Evolutionary conservation across 2,113 vertebrate species (phyloP).

Genomic region (Lamprologus ornatipinnis): DNA sequence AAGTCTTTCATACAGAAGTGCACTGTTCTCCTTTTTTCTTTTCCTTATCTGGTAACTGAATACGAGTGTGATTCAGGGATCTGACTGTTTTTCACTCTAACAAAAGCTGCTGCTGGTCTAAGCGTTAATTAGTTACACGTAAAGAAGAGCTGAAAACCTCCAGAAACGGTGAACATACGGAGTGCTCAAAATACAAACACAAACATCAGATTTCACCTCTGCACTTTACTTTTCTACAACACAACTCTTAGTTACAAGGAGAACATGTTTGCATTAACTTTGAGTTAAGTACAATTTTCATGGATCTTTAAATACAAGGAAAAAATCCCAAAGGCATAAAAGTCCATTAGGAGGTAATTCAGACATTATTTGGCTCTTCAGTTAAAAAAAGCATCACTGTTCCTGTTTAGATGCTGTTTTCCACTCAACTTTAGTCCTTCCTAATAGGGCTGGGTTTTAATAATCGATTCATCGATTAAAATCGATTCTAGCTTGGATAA

Average conservation of each 20-base stretch:
- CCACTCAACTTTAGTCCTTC: fast-evolving
- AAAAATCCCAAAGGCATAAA: background rate
- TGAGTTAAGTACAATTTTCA: background rate
- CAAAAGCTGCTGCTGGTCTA: background rate
- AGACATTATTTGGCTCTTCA: background rate
- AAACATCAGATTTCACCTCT: fast-evolving
- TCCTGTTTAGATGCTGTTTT: background rate
- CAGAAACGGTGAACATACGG: background rate
- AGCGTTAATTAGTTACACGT: fast-evolving
- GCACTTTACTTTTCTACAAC: background rate
- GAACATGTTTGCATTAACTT: background rate
- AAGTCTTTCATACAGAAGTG: background rate
- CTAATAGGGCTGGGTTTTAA: too few species aligned
- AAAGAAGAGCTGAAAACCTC: background rate
- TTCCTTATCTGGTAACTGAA: background rate
- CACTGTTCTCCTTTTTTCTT: background rate
- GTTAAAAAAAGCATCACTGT: background rate
- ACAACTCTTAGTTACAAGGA: background rate
- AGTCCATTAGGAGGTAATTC: fast-evolving
- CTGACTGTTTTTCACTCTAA: fast-evolving
- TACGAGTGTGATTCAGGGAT: background rate
- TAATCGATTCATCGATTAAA: too few species aligned
- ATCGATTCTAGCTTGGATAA: too few species aligned
- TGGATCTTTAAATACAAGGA: background rate
- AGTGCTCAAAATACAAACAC: background rate